These are phyloP conservation scores for Mycteria americana DNA, from an alignment of 2,797 vertebrate species.

Conservation along the genomic window DNA sequence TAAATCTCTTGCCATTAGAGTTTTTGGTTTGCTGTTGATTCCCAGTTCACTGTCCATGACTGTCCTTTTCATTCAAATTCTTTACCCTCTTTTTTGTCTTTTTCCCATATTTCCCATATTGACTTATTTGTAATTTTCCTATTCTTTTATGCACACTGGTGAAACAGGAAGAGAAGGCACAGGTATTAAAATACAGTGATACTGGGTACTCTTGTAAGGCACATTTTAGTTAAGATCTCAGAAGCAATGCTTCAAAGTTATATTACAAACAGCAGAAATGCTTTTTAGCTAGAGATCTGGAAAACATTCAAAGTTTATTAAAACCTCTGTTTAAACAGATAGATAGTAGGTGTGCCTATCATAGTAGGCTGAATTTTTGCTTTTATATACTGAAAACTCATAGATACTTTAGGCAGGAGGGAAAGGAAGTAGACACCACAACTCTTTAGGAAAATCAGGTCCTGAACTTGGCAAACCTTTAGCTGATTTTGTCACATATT, in stretches of 20 bases:
- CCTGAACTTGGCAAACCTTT: constrained; percentile 74
- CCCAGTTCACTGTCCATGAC: background rate
- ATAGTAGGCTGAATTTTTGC: constrained; percentile 31
- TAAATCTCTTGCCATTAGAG: background rate
- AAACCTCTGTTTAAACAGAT: constrained; percentile 45
- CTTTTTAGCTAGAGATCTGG: constrained; percentile 25
- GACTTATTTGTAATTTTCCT: background rate
- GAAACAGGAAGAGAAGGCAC: background rate
- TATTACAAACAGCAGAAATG: constrained; percentile 6
- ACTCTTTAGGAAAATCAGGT: constrained; percentile 54
- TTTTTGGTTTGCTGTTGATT: background rate
- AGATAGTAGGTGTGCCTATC: background rate
- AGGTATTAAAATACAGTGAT: background rate
- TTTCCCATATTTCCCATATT: background rate
- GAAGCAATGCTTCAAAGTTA: constrained; percentile 25
- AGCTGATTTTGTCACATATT: constrained; percentile 73
- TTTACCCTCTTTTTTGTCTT: background rate
- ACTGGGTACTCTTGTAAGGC: background rate
- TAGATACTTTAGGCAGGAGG: constrained; percentile 1
- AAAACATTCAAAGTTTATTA: constrained; percentile 41
- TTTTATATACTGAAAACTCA: constrained; percentile 29
- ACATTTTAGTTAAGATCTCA: constrained; percentile 2
- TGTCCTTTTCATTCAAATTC: background rate
- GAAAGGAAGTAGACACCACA: constrained; percentile 36
- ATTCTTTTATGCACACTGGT: background rate